phyloP scores from a whole-genome alignment of 2,888 invertebrate genomes.

The Chironomus tentans region DNA sequence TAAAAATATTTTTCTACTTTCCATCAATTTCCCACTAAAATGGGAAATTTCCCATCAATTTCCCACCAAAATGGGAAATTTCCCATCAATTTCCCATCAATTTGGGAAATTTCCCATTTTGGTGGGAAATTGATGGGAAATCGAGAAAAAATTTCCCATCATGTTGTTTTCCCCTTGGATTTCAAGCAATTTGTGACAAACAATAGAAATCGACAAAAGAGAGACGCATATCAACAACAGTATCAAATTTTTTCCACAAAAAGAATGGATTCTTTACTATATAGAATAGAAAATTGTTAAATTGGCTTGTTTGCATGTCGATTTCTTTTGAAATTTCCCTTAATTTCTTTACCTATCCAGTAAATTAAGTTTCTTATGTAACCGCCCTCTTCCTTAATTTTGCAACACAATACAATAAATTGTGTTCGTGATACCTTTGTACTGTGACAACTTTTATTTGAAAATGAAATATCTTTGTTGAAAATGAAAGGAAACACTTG shows the following conservation, averaged over 20 bases:
- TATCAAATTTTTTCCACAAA: constrained; percentile 15
- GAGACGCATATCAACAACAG: constrained; percentile 8
- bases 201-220: neutral
- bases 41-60: no score
- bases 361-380: constrained; percentile 17
- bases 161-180: no score
- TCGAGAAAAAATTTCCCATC: no score
- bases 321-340: neutral
- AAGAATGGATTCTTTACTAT: neutral
- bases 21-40: no score
- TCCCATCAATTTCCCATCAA: no score
- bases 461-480: neutral
- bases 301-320: constrained; percentile 11
- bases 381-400: constrained; percentile 19
- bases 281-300: neutral
- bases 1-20: no score
- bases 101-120: no score
- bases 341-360: neutral
- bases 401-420: neutral
- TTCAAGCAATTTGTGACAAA: constrained; percentile 24
- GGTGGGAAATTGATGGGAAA: no score
- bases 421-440: no score
- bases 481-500: neutral
- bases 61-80: no score
- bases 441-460: no score